These are phyloP conservation scores for Arothron firmamentum DNA, from an alignment of 2,113 vertebrate species.

Conservation along the genomic window DNA sequence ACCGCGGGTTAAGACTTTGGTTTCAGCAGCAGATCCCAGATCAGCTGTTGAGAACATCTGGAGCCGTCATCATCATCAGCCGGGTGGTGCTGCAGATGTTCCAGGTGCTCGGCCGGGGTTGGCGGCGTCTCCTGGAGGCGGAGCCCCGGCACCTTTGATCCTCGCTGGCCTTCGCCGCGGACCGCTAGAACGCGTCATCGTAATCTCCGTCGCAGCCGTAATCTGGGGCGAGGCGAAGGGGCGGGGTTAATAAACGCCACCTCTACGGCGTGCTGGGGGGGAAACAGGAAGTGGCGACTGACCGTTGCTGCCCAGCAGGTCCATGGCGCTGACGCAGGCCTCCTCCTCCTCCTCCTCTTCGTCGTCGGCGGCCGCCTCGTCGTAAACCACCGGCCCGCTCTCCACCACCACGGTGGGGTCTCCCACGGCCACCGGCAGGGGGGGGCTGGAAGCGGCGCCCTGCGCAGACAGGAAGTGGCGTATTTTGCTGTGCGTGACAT, in stretches of 20 bases:
- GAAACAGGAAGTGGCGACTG: conserved; percentile 29
- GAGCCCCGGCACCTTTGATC: too few relatives aligned
- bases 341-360: conserved; percentile 89
- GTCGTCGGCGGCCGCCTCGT: conserved; percentile 79
- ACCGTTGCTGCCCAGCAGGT: conserved; percentile 85
- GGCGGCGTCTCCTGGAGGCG: too few relatives aligned
- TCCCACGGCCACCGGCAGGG: conserved; percentile 42
- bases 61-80: too few relatives aligned
- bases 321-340: conserved; percentile 87
- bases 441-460: conserved; percentile 13
- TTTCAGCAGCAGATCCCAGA: too few relatives aligned
- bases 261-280: too few relatives aligned
- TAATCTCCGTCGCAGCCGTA: conserved; percentile 88
- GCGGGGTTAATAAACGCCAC: neutral
- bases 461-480: conserved; percentile 35
- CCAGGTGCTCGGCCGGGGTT: too few relatives aligned
- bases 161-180: too few relatives aligned
- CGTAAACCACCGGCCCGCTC: conserved; percentile 86
- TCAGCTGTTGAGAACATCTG: neutral
- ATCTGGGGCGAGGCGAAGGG: conserved; percentile 68
- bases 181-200: conserved; percentile 78
- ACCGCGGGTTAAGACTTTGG: too few relatives aligned
- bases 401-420: conserved; percentile 78
- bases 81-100: too few relatives aligned
- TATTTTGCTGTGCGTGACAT: conserved; percentile 14